Percentiles rank a stretch among this genome's conserved stretches.
These are phyloP conservation scores for Caenorhabditis sp. DNA, from an alignment of 2,888 invertebrate genomes.

Conservation along the genomic window DNA sequence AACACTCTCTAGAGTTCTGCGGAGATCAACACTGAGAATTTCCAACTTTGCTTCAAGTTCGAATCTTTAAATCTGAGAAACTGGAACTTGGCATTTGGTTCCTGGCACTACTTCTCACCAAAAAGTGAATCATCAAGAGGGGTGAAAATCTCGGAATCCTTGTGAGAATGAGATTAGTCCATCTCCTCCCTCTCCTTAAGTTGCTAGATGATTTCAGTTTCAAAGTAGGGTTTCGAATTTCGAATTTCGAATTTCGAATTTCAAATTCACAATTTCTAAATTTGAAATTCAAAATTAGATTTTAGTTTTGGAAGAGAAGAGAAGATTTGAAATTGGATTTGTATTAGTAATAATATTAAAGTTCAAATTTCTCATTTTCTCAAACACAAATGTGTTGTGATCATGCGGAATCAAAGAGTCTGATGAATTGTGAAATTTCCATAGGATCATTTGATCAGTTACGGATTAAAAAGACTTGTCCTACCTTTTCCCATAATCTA, in stretches of 20 bases:
- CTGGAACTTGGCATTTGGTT: background rate
- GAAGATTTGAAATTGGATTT: too few relatives aligned
- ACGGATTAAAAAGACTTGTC: background rate
- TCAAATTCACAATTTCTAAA: background rate
- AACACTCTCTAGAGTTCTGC: too few relatives aligned
- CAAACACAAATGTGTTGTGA: background rate
- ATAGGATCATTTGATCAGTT: background rate
- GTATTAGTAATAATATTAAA: too few relatives aligned
- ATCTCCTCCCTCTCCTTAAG: background rate
- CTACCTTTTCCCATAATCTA: background rate
- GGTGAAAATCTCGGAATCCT: slow-evolving; percentile 5
- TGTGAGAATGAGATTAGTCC: slow-evolving; percentile 17
- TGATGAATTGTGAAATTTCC: background rate
- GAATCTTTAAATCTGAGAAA: background rate
- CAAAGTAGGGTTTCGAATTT: background rate
- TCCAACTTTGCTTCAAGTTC: too few relatives aligned
- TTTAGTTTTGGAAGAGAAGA: too few relatives aligned
- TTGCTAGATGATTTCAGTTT: background rate
- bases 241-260: background rate
- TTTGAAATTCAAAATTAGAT: too few relatives aligned
- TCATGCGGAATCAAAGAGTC: background rate
- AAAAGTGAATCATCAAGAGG: slow-evolving; percentile 1
- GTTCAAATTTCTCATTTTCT: too few relatives aligned
- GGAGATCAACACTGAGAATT: too few relatives aligned
- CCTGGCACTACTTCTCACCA: background rate